Percentiles rank a stretch among this genome's conserved stretches.
phyloP scores from a whole-genome alignment of 1,140 invertebrate species.

The Schmidtea mediterranea region DNA sequence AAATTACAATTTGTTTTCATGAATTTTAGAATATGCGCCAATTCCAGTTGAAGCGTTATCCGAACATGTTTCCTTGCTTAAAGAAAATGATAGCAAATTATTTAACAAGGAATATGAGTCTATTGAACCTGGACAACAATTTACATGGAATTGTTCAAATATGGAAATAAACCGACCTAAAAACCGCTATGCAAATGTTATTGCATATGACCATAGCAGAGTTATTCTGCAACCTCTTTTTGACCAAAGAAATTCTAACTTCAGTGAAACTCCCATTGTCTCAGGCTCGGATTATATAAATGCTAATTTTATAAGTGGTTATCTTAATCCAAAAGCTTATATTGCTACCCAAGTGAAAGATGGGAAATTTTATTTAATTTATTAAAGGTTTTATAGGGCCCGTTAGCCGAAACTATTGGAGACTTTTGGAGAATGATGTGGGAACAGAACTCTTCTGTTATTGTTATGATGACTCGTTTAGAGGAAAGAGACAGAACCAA shows the following conservation, averaged over 20 bases:
- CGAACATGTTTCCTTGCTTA: neutral
- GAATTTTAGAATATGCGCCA: no score
- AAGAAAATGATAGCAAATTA: conserved; percentile 56
- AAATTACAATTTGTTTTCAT: no score
- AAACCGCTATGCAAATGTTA: conserved; percentile 85
- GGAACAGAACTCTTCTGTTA: conserved; percentile 96
- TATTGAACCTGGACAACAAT: conserved; percentile 57
- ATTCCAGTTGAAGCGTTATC: neutral
- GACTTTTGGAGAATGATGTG: conserved; percentile 99
- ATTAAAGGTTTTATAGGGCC: conserved; percentile 94
- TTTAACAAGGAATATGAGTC: conserved; percentile 43
- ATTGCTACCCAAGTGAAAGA: conserved; percentile 8
- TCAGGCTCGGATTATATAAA: conserved; percentile 68
- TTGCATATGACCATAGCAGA: conserved; percentile 78
- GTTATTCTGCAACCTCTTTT: conserved; percentile 49
- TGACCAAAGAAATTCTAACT: conserved; percentile 29
- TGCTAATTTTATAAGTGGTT: conserved; percentile 34
- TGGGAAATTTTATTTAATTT: no score
- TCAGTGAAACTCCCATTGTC: conserved; percentile 12
- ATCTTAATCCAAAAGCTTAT: conserved; percentile 6
- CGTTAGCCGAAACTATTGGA: conserved; percentile 68
- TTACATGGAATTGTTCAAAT: conserved; percentile 87
- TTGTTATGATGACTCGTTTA: conserved; percentile 89
- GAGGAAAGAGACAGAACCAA: conserved; percentile 93
- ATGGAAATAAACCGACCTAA: conserved; percentile 81